Percentiles rank a stretch among this genome's conserved stretches.
These are phyloP conservation scores for Epinephelus fuscoguttatus DNA, from an alignment of 2,113 vertebrate species.

Conservation along the genomic window DNA sequence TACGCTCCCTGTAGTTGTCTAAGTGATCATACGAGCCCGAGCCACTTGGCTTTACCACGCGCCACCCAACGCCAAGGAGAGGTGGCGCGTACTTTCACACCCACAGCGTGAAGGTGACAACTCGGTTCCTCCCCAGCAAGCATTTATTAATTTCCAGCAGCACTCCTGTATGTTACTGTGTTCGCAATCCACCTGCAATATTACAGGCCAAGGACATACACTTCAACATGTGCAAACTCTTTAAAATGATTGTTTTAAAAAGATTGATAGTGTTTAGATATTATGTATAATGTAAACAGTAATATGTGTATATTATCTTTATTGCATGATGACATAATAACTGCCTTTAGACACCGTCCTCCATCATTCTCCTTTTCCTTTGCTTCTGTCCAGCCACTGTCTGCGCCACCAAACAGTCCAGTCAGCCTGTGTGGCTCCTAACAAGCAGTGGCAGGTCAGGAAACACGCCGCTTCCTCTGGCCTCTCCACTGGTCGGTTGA, in stretches of 20 bases:
- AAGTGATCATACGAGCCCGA: not conserved
- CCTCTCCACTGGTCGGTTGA: conserved; percentile 57
- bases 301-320: not conserved
- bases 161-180: not conserved
- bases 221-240: not conserved
- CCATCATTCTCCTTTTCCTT: conserved; percentile 8
- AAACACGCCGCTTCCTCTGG: conserved; percentile 63
- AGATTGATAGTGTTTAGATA: not conserved
- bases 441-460: conserved; percentile 65
- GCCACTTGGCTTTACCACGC: not conserved
- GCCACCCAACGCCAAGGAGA: conserved; percentile 32
- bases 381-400: conserved; percentile 36
- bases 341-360: conserved; percentile 24
- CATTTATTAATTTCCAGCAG: conserved; percentile 42
- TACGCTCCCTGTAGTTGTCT: not conserved
- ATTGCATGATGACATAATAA: not conserved
- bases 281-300: not conserved
- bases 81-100: conserved; percentile 55
- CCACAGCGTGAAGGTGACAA: conserved; percentile 58
- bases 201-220: not conserved
- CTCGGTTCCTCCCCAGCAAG: conserved; percentile 7
- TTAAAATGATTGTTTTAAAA: not conserved
- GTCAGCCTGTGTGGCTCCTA: conserved; percentile 55
- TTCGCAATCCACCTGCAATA: conserved; percentile 14
- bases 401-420: conserved; percentile 29